These are phyloP conservation scores for Sminthurides aquaticus DNA, from an alignment of 2,888 invertebrate species.

Conservation along the genomic window DNA sequence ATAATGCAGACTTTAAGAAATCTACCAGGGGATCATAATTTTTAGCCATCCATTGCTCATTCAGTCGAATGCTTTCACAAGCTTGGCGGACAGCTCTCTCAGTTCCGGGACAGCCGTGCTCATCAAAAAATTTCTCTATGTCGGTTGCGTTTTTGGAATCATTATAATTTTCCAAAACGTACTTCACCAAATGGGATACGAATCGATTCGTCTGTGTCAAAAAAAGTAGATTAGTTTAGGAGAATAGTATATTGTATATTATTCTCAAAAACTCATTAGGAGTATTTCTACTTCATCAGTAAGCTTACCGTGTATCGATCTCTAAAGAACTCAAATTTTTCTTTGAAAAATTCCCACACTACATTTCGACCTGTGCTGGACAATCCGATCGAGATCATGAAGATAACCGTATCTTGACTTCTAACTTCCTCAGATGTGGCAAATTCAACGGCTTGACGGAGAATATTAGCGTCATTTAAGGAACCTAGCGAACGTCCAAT, in stretches of 20 bases:
- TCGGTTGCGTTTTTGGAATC: slow-evolving; percentile 49
- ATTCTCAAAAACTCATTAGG: too few relatives aligned
- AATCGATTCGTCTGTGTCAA: slow-evolving; percentile 2
- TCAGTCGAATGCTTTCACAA: slow-evolving; percentile 50
- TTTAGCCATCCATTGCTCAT: slow-evolving; percentile 47
- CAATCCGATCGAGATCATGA: slow-evolving; percentile 76
- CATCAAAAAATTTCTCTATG: slow-evolving; percentile 48
- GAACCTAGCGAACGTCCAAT: slow-evolving; percentile 78
- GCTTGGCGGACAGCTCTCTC: slow-evolving; percentile 50
- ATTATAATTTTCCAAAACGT: slow-evolving; percentile 47
- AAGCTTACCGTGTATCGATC: slow-evolving; percentile 63
- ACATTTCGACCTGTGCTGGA: slow-evolving; percentile 73
- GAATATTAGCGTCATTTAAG: slow-evolving; percentile 61
- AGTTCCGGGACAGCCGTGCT: slow-evolving; percentile 47
- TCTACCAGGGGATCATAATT: too few relatives aligned
- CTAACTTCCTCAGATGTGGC: slow-evolving; percentile 82
- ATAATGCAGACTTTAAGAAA: too few relatives aligned
- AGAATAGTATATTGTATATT: too few relatives aligned
- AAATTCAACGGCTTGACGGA: slow-evolving; percentile 69
- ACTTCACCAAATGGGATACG: neutral
- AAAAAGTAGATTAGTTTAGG: neutral
- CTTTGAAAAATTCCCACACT: slow-evolving; percentile 85
- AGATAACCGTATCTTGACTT: slow-evolving; percentile 82
- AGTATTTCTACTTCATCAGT: too few relatives aligned
- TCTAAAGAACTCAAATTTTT: slow-evolving; percentile 65